Conservation (phyloP, 2,797 vertebrate genomes). For the Mallotus villosus region DNA sequence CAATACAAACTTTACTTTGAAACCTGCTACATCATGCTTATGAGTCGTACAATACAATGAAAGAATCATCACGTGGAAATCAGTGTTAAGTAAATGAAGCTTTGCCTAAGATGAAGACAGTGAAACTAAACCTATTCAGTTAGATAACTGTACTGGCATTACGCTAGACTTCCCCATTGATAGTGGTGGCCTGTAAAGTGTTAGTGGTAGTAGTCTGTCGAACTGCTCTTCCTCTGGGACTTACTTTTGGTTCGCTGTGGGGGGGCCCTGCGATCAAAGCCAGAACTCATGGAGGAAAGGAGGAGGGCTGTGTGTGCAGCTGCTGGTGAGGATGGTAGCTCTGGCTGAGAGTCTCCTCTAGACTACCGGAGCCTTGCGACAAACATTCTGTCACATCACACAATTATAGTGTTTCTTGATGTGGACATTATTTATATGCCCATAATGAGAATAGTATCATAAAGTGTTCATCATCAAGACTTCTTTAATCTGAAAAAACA, state of each 20-base stretch:
- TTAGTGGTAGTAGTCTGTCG: constrained; percentile 45
- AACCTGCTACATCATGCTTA: background rate
- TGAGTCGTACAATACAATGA: background rate
- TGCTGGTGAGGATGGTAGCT: constrained; percentile 55
- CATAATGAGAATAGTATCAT: background rate
- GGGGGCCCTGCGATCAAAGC: constrained; percentile 60
- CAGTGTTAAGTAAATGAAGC: too few relatives aligned
- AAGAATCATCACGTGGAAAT: background rate
- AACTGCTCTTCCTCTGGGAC: constrained; percentile 49
- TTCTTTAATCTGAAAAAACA: too few relatives aligned
- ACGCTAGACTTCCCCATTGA: constrained; percentile 45
- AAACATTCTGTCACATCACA: constrained; percentile 29
- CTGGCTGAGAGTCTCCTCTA: constrained; percentile 32
- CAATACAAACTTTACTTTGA: background rate
- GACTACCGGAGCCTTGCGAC: background rate
- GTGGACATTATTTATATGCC: background rate
- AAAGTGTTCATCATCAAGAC: background rate
- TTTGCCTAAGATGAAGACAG: too few relatives aligned
- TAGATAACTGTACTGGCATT: constrained; percentile 28
- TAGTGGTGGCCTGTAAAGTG: constrained; percentile 50
- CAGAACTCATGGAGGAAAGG: constrained; percentile 55
- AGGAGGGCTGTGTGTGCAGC: constrained; percentile 55
- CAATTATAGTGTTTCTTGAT: background rate
- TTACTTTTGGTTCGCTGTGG: constrained; percentile 54
- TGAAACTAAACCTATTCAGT: background rate